Percentiles rank a stretch among this genome's conserved stretches.
These are phyloP conservation scores for Coreius guichenoti DNA, from an alignment of 2,797 vertebrate genomes.

Conservation along the genomic window DNA sequence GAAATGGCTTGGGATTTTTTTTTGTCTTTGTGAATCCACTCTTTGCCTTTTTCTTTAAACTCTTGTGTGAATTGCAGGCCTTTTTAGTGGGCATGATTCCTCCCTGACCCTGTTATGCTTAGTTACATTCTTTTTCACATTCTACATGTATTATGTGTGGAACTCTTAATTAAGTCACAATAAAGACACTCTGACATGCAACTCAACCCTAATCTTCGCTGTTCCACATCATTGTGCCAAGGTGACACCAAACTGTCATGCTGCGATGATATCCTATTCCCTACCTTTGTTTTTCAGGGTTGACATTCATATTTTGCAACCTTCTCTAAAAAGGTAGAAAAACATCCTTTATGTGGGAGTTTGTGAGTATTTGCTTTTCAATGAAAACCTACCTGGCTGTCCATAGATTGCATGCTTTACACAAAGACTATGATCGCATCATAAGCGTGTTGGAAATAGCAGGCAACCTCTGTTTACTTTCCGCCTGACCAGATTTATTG, in stretches of 20 bases:
- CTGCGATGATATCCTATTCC: neutral
- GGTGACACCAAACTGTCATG: conserved; percentile 37
- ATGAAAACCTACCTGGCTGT: conserved; percentile 22
- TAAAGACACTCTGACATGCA: conserved; percentile 29
- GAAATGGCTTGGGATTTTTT: no score
- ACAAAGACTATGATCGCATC: conserved; percentile 12
- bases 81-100: neutral
- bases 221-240: conserved; percentile 23
- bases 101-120: neutral
- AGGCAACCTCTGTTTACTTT: conserved; percentile 42
- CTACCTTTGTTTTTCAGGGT: conserved; percentile 7
- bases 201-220: conserved; percentile 12
- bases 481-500: conserved; percentile 34
- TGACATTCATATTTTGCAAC: conserved; percentile 19
- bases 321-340: conserved; percentile 1
- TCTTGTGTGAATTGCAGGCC: neutral
- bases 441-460: conserved; percentile 15
- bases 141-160: neutral
- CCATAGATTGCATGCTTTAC: conserved; percentile 26
- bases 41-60: neutral
- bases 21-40: neutral
- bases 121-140: neutral
- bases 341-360: conserved; percentile 19
- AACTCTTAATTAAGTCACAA: conserved; percentile 5
- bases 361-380: conserved; percentile 23